A percentile compares a stretch with the other conserved stretches of the same genome.
These are phyloP conservation scores for Haemorhous mexicanus DNA, from an alignment of 2,113 vertebrate species.

Conservation along the genomic window DNA sequence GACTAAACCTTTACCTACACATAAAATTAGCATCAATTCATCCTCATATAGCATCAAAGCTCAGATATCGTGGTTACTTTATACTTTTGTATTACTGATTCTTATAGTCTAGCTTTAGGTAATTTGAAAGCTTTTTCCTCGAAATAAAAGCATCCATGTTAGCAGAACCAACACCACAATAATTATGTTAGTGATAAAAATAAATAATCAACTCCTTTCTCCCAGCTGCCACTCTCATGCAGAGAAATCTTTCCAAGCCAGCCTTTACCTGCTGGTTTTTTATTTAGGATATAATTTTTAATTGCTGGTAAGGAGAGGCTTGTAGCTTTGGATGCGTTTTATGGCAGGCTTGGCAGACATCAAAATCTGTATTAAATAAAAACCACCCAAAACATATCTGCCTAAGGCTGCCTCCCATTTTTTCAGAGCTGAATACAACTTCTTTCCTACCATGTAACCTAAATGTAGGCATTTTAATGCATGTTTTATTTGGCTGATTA, in stretches of 20 bases:
- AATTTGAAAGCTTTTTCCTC: not conserved
- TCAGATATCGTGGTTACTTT: not conserved
- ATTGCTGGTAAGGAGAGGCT: not conserved
- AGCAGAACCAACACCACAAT: not conserved
- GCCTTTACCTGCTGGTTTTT: not conserved
- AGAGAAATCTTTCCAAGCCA: not conserved
- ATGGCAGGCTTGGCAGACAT: not conserved
- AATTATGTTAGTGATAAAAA: not conserved
- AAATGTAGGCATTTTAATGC: not conserved
- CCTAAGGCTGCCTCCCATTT: not conserved
- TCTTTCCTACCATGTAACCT: not conserved
- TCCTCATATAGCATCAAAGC: not conserved
- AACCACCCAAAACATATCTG: not conserved
- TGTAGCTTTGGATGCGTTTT: not conserved
- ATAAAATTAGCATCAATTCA: not conserved
- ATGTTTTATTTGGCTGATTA: not conserved
- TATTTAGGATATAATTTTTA: not conserved
- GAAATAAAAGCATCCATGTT: not conserved
- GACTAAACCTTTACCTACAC: not conserved
- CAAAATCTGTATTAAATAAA: not conserved
- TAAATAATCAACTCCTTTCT: not conserved
- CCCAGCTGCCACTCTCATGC: not conserved
- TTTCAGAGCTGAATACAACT: not conserved
- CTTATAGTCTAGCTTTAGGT: not conserved
- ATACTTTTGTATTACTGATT: not conserved